Percentiles rank a stretch among this genome's conserved stretches.
Evolutionary conservation across 2,797 vertebrate genomes (phyloP).

Genomic region (Bucorvus abyssinicus): DNA sequence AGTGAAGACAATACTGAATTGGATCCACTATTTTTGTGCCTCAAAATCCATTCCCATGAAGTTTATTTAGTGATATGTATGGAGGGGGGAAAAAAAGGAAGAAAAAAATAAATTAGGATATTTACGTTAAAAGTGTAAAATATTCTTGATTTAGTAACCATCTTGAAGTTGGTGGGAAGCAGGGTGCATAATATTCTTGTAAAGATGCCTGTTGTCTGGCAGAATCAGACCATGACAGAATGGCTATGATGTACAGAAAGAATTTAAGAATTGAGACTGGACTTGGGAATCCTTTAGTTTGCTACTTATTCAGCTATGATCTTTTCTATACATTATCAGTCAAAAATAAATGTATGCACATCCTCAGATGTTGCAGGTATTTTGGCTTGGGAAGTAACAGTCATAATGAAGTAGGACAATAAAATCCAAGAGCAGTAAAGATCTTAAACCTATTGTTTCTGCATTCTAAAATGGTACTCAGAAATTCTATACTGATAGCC

Average conservation of each 20-base stretch:
- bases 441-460: not conserved
- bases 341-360: not conserved
- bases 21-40: not conserved
- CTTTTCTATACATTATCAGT: not conserved
- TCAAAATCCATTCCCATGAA: not conserved
- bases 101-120: not conserved
- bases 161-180: not conserved
- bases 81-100: accelerated
- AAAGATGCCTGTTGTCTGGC: not conserved
- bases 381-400: not conserved
- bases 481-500: not conserved
- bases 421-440: not conserved
- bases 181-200: not conserved
- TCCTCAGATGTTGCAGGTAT: not conserved
- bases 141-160: not conserved
- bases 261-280: not conserved
- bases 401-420: not conserved
- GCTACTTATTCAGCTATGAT: not conserved
- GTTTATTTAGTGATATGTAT: not conserved
- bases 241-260: not conserved
- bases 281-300: not conserved
- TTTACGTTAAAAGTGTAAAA: not conserved
- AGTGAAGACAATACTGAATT: not conserved
- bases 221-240: not conserved
- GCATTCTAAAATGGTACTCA: not conserved